These are phyloP conservation scores for Sphinx pinastri DNA, from an alignment of 2,888 invertebrate genomes.

Conservation along the genomic window DNA sequence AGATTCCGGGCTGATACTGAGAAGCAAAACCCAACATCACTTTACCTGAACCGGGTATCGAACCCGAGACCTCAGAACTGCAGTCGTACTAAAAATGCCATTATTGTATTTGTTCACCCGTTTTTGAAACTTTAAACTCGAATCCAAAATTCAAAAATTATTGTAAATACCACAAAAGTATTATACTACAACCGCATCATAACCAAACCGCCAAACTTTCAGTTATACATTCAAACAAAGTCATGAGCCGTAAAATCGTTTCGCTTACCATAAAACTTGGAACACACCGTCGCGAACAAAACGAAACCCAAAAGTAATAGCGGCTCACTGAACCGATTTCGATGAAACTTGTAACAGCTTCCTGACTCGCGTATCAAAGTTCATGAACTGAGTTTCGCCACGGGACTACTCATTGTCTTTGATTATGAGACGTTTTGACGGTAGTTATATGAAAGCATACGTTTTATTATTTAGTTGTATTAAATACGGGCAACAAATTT, in stretches of 20 bases:
- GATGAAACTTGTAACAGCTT: slow-evolving; percentile 29
- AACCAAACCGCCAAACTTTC: not conserved
- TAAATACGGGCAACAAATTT: no score
- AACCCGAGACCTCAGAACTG: no score
- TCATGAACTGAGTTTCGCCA: slow-evolving; percentile 21
- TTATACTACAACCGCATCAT: not conserved
- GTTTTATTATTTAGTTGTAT: no score
- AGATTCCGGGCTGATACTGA: no score
- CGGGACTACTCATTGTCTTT: slow-evolving; percentile 15
- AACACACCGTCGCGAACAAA: slow-evolving; percentile 24
- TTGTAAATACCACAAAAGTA: no score
- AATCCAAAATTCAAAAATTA: no score
- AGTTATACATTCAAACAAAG: not conserved
- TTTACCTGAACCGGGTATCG: no score
- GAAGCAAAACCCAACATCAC: no score
- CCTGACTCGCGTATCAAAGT: slow-evolving; percentile 26
- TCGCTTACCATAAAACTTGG: not conserved
- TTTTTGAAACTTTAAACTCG: no score
- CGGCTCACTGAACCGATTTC: slow-evolving; percentile 26
- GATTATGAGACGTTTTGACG: slow-evolving; percentile 21
- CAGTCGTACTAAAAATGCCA: no score
- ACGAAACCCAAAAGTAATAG: slow-evolving; percentile 26
- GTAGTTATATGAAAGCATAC: not conserved
- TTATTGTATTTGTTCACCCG: no score
- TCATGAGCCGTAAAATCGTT: not conserved